Base-by-base conservation (phyloP, 35 echinoderm and acorn worm species). In the Apostichopus californicus region DNA sequence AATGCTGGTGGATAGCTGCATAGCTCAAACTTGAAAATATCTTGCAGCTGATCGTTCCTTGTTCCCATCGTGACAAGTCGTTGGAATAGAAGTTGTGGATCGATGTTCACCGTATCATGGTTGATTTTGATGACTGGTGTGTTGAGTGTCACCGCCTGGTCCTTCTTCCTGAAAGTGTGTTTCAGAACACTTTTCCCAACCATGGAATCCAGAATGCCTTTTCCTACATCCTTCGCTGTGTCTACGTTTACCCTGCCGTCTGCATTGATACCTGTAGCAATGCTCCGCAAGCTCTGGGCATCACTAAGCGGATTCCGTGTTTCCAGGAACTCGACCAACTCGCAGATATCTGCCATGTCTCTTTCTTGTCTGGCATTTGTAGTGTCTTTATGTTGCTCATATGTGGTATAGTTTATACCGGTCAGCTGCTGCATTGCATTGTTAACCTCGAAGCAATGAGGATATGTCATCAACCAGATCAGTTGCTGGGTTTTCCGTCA, bases 351-450 rank as follows among this genome's bases (percentile, higher is more conserved):
- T 20, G 55, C n/a, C 90, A 78, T 91, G 54, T 93, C 92, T 79
- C 55, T 77, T 78, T 10, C 54, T 24, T 79, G 68, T 61, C 92
- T 90, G 57, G 57, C 57, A 59, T 59, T 59, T 59, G 57, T 59
- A 5, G 10, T 59, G 10, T 10, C 57, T 8, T 81, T 88, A 71
- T 93, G 83, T 63, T 93, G 86, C 59, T 92, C 91, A 84, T 59
- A 83, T 24, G 86, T 89, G 11, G 9, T 73, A 80, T 80, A 89
- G 52, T n/a, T 28, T 25, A 93, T 58, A 34, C 56, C 58, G 2
- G 56, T 80, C 5, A 93, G 66, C 8, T 88, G 6, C 70, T 93
- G 92, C 86, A 89, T 93, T n/a, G 78, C 78, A 34, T 80, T 80
- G 78, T 80, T 80, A 80, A 80, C 78, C 78, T 26, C 34, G n/a